Evolutionary conservation across 1,140 invertebrate genomes (phyloP).

Genomic region (Thrips palmi): DNA sequence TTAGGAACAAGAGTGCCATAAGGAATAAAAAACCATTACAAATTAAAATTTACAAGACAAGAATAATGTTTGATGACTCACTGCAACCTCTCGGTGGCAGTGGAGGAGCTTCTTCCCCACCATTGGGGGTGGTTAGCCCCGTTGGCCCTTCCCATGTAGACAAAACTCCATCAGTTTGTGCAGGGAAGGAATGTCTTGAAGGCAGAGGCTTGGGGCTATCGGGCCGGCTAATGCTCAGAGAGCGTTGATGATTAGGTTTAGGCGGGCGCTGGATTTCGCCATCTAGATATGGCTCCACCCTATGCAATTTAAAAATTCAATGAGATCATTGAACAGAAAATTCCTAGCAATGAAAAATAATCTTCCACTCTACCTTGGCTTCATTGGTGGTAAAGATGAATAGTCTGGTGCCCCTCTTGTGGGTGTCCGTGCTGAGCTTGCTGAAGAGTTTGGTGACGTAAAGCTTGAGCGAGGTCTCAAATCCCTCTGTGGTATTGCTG

Average conservation of each 20-base stretch:
- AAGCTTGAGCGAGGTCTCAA: too few relatives aligned
- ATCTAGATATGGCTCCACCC: slow-evolving; percentile 12
- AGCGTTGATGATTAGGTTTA: slow-evolving; percentile 5
- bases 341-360: background rate
- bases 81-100: slow-evolving; percentile 37
- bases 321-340: background rate
- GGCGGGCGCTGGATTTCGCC: slow-evolving; percentile 9
- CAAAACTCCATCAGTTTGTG: background rate
- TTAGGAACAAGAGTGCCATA: background rate
- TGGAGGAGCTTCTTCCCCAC: slow-evolving; percentile 33
- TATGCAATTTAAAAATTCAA: slow-evolving; percentile 12
- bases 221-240: slow-evolving; percentile 6
- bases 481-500: too few relatives aligned
- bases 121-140: slow-evolving; percentile 17
- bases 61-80: slow-evolving; percentile 21
- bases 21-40: too few relatives aligned
- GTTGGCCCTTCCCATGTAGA: background rate
- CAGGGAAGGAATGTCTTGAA: background rate
- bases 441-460: too few relatives aligned
- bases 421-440: too few relatives aligned
- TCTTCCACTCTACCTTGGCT: too few relatives aligned
- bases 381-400: too few relatives aligned
- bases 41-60: slow-evolving; percentile 3
- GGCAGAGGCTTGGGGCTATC: background rate
- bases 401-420: too few relatives aligned